A percentile compares a stretch with the other conserved stretches of the same genome.
Evolutionary conservation across 2,888 invertebrate species (phyloP).

Genomic region (Cremastinae sp.): DNA sequence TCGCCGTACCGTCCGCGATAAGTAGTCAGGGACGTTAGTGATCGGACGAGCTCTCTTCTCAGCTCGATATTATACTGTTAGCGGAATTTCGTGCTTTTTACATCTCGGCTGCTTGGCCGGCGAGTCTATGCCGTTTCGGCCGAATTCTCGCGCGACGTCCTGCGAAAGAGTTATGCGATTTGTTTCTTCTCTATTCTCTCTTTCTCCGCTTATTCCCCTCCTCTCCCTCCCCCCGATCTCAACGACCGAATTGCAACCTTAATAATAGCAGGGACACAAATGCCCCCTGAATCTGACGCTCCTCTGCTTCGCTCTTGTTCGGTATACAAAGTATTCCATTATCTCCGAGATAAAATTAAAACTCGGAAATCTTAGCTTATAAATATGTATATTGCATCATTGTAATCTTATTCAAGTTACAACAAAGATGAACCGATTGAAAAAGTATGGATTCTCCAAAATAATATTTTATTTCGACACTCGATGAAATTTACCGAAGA

Average conservation of each 20-base stretch:
- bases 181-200: slow-evolving; percentile 5
- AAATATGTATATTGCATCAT: no score
- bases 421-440: no score
- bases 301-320: no score
- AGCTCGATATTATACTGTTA: slow-evolving; percentile 41
- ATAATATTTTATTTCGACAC: no score
- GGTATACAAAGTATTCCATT: not conserved
- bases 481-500: no score
- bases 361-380: no score
- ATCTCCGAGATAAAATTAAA: no score
- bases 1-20: slow-evolving; percentile 44
- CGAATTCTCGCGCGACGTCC: slow-evolving; percentile 53
- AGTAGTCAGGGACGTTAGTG: slow-evolving; percentile 55
- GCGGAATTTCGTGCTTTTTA: slow-evolving; percentile 29
- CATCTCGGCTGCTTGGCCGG: slow-evolving; percentile 50
- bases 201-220: not conserved
- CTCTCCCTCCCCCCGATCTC: not conserved
- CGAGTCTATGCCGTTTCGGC: slow-evolving; percentile 54
- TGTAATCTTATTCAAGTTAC: no score
- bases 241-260: slow-evolving; percentile 32
- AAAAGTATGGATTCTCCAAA: no score
- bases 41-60: slow-evolving; percentile 43
- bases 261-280: slow-evolving; percentile 46
- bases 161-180: slow-evolving; percentile 50
- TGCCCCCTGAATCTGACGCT: slow-evolving; percentile 17